Conservation (phyloP, 2,888 invertebrate genomes). For the Eupsilia transversa region DNA sequence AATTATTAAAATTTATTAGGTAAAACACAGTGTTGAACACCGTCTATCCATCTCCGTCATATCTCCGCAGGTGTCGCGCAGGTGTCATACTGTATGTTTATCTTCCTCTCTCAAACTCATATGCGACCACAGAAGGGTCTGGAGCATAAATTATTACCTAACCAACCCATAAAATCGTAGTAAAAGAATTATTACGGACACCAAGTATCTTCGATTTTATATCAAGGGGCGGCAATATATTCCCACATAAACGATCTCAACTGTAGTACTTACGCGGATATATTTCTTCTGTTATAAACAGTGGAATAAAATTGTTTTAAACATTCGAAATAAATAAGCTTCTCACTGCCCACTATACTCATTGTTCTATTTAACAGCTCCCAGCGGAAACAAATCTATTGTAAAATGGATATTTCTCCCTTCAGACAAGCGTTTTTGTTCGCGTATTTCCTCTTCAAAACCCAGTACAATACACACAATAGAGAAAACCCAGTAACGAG, state of each 20-base stretch:
- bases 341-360: conserved; percentile 15
- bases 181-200: conserved; percentile 59
- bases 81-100: conserved; percentile 34
- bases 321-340: conserved; percentile 31
- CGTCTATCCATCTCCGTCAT: conserved; percentile 13
- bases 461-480: conserved; percentile 47
- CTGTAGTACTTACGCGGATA: conserved; percentile 18
- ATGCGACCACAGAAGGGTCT: conserved; percentile 38
- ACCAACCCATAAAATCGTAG: conserved; percentile 56
- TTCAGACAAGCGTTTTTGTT: conserved; percentile 44
- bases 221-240: conserved; percentile 44
- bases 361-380: conserved; percentile 41
- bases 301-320: conserved; percentile 6
- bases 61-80: conserved; percentile 25
- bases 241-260: conserved; percentile 31
- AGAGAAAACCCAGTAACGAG: conserved; percentile 47
- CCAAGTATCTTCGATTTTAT: conserved; percentile 52
- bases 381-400: conserved; percentile 48
- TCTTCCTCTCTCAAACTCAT: conserved; percentile 23
- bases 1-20: not conserved
- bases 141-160: conserved; percentile 53
- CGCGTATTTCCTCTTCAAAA: conserved; percentile 33
- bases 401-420: conserved; percentile 42
- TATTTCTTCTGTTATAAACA: conserved; percentile 12
- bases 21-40: not conserved